Evolutionary conservation across 2,888 invertebrate genomes (phyloP), one percentile per base, ranked within the genome.

Genomic region (Apantesis nais): DNA sequence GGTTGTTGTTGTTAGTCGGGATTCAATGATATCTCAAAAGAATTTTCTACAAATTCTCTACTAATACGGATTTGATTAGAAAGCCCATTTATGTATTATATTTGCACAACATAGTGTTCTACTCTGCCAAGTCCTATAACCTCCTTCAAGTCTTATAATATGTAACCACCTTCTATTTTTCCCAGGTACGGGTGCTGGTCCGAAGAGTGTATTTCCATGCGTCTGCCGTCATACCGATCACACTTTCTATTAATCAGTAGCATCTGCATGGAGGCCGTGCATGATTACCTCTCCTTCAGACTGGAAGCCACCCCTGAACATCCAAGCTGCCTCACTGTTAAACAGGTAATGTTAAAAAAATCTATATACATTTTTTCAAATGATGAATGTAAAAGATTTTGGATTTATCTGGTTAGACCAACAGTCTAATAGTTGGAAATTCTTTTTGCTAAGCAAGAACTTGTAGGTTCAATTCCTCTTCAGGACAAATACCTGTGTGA

Each of bases 181-280:
- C 55, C 0, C 74, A 96, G 97, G 58, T 98, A 96, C 88, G 98
- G 98, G 0, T 96, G 96, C 83, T 97, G 97, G 97, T 97, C 97
- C 73, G 93, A 96, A 16, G 98, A 98, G 92, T 97, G 97, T 68
- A 92, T 95, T 73, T 95, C 96, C n/a, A 96, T 99, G 91, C 96
- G 96, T 73, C 94, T 99, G 77, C 99, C 99, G 0, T 97, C 98
- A 3, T 98, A 98, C 93, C 96, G 97, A 80, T 96, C 97, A 52
- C 96, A 97, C 74, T 99, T 98, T 93, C 95, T 99, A 68, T 98
- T 99, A 89, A 96, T 99, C 25, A 97, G 98, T 73, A 96, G 97
- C 67, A 96, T 99, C 67, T 98, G 98, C 37, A 93, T 99, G 85
- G 98, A 99, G 90, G 97, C 99, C n/a, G 97, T 98, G 75, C 98